phyloP scores from a whole-genome alignment of 1,140 invertebrate genomes.

The Pantala flavescens region DNA sequence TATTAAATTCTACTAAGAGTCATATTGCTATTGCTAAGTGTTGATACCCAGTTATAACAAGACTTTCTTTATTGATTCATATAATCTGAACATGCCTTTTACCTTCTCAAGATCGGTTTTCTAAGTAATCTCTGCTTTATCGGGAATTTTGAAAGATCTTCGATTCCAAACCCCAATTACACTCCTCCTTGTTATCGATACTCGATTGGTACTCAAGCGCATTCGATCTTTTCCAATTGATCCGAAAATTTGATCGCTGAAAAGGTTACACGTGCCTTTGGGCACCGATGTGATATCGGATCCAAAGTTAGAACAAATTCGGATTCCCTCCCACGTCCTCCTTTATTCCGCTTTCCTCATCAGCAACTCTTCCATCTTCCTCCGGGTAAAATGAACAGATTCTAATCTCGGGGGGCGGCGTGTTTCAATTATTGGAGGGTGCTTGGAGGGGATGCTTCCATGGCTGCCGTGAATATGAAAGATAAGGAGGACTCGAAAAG shows the following conservation, averaged over 20 bases:
- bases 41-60: too few species aligned
- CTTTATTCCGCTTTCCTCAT: neutral
- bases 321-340: neutral
- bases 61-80: too few species aligned
- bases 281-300: neutral
- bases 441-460: neutral
- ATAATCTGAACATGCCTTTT: too few species aligned
- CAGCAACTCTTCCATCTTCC: neutral
- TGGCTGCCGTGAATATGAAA: neutral
- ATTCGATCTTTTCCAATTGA: neutral
- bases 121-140: too few species aligned
- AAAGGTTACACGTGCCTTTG: neutral
- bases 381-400: conserved; percentile 2
- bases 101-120: too few species aligned
- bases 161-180: too few species aligned
- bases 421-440: conserved; percentile 6
- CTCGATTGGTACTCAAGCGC: neutral
- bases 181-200: too few species aligned
- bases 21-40: too few species aligned
- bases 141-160: too few species aligned
- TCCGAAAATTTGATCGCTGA: neutral
- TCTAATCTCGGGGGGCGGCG: neutral
- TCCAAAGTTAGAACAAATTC: neutral
- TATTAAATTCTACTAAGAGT: too few species aligned
- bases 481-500: neutral